Conservation (phyloP, 1,140 invertebrate genomes). For the Eciton burchellii region DNA sequence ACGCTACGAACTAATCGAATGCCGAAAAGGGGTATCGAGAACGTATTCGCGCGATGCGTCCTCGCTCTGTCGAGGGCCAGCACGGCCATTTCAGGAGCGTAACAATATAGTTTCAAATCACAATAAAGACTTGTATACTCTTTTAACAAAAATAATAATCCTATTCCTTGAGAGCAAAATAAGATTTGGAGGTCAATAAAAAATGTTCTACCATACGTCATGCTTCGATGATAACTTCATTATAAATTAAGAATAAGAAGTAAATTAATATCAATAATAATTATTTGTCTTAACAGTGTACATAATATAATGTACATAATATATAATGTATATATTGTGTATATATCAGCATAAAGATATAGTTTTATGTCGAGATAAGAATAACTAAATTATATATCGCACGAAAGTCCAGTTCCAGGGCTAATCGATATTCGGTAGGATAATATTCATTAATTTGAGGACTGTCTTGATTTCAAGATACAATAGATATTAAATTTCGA, state of each 20-base stretch:
- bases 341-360: too few relatives aligned
- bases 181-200: neutral
- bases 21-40: slow-evolving; percentile 36
- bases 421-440: too few relatives aligned
- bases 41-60: slow-evolving; percentile 29
- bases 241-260: too few relatives aligned
- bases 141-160: neutral
- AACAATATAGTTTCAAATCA: slow-evolving; percentile 10
- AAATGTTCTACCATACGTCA: neutral
- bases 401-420: too few relatives aligned
- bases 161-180: neutral
- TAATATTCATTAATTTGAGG: neutral
- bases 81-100: slow-evolving; percentile 54
- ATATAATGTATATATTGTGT: too few relatives aligned
- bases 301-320: too few relatives aligned
- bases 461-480: neutral
- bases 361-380: too few relatives aligned
- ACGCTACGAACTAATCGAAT: slow-evolving; percentile 14
- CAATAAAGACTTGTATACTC: neutral
- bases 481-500: too few relatives aligned
- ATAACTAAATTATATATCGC: too few relatives aligned
- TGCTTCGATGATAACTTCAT: too few relatives aligned
- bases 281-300: too few relatives aligned
- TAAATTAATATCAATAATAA: too few relatives aligned
- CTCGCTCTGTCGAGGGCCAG: slow-evolving; percentile 47